Evolutionary conservation across 2,113 vertebrate genomes (phyloP), one percentile per base, ranked within the genome.

Genomic region (Centrocercus urophasianus): DNA sequence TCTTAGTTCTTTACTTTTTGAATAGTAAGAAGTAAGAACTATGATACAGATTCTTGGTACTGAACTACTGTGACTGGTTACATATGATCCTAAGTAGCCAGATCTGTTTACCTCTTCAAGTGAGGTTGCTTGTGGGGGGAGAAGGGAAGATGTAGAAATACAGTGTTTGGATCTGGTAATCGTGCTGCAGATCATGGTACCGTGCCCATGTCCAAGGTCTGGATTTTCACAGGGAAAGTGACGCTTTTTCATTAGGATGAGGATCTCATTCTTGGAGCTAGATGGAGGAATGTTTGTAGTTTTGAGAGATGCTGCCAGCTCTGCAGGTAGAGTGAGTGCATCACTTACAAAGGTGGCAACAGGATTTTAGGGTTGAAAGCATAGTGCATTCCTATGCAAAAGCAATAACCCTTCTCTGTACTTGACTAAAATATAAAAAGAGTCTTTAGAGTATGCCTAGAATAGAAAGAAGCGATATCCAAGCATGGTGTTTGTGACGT

Each of bases 1-100:
- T 86, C 88, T 16, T 59, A 90, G 88, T 95, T 85, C 84, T 96
- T 78, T 93, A 50, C 34, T 95, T 45, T 92, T 88, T 86, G 67
- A 77, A 47, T 61, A 80, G 59, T 74, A 93, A 30, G 54, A 56
- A 27, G 50, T 54, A 54, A 70, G 61, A 77, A 52, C 57, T 88
- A 13, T 85, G 86, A 59, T 85, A 65, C 56, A 90, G 63, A 83
- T 92, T 88, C 63, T 70, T 70, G 95, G 86, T 52, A 40, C 83
- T 81, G 78, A 88, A 88, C 86, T 84, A 71, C 91, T 92, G 89
- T 95, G 85, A 90, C 82, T 89, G 69, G 45, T 73, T 83, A 73
- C 11, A 18, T 71, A 65, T 59, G 75, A 90, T 80, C 54, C 34
- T 56, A 74, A 89, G 88, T 85, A 88, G 72, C 27, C 16, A n/a